Percentiles rank a stretch among this genome's conserved stretches.
These are phyloP conservation scores for Pandemis corylana DNA, from an alignment of 2,888 invertebrate species.

Conservation along the genomic window DNA sequence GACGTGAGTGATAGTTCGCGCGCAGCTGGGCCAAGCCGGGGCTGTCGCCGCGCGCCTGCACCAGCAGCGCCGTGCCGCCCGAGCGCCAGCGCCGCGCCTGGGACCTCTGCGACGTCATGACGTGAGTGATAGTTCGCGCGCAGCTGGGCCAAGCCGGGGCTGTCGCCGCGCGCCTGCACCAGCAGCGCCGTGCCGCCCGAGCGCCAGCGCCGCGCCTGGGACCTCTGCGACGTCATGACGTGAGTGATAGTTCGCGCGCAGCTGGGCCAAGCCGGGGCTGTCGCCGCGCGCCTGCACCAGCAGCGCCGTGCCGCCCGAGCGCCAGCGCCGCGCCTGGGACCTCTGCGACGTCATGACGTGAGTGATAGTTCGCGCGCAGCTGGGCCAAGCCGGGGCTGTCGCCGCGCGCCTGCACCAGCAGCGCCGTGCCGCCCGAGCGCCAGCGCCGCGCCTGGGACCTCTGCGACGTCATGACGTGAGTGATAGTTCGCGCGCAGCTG, in stretches of 20 bases:
- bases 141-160: constrained; percentile 88
- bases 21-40: constrained; percentile 89
- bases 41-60: constrained; percentile 78
- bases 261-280: constrained; percentile 88
- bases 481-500: constrained; percentile 92
- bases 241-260: constrained; percentile 90
- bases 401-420: constrained; percentile 71
- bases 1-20: constrained; percentile 90
- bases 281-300: constrained; percentile 75
- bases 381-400: constrained; percentile 87
- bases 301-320: constrained; percentile 17
- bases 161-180: constrained; percentile 77
- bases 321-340: constrained; percentile 87
- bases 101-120: constrained; percentile 88
- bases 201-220: constrained; percentile 87
- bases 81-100: constrained; percentile 86
- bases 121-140: constrained; percentile 91
- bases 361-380: constrained; percentile 90
- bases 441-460: constrained; percentile 88
- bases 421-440: constrained; percentile 49
- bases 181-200: no score
- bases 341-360: constrained; percentile 89
- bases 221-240: constrained; percentile 88
- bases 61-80: no score
- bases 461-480: constrained; percentile 88